phyloP scores from a whole-genome alignment of 2,113 vertebrate genomes.

The Stomatorhinus ivindoensis region DNA sequence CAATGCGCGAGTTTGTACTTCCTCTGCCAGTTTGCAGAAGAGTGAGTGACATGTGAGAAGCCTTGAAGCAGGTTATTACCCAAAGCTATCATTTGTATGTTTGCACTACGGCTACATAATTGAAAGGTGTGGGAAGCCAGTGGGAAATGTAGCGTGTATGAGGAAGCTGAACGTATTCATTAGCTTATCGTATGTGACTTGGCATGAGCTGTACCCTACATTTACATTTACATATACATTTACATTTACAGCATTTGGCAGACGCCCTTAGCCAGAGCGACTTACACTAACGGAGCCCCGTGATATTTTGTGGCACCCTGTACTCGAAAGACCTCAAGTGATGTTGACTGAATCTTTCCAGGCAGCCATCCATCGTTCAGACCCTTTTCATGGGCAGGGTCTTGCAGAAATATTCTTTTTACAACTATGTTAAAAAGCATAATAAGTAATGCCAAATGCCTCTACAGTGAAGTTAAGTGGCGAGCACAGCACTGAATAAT shows the following conservation, averaged over 20 bases:
- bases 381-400: neutral
- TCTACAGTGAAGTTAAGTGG: neutral
- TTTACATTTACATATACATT: too few species aligned
- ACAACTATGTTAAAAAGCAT: neutral
- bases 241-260: too few species aligned
- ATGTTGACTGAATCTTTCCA: neutral
- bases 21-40: neutral
- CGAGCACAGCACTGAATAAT: neutral
- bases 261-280: too few species aligned
- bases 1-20: neutral
- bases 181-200: neutral
- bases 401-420: neutral
- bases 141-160: neutral
- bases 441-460: neutral
- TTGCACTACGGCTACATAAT: neutral
- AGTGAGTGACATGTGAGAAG: neutral
- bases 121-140: neutral
- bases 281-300: neutral
- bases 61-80: neutral
- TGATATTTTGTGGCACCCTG: neutral
- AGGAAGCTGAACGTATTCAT: neutral
- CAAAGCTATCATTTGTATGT: constrained; percentile 7
- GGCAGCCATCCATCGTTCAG: neutral
- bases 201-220: neutral
- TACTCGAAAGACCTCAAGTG: neutral